Conservation (phyloP, 2,888 invertebrate genomes). For the Euplexia lucipara region DNA sequence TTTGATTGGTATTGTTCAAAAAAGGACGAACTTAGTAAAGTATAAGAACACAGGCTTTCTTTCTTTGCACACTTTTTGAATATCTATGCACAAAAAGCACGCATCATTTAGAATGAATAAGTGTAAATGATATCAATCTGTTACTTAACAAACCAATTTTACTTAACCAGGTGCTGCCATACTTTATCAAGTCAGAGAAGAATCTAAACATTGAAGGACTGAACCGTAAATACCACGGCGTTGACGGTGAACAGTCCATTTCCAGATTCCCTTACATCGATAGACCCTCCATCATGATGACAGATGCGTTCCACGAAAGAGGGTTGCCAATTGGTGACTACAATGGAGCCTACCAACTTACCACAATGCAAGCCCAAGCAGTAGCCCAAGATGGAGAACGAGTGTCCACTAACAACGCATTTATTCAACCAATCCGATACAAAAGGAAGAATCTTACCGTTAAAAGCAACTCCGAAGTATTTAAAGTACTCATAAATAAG, state of each 20-base stretch:
- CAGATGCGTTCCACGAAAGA: constrained; percentile 90
- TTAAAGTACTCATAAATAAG: constrained; percentile 90
- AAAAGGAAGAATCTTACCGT: constrained; percentile 88
- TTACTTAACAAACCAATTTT: constrained; percentile 10
- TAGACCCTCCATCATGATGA: constrained; percentile 87
- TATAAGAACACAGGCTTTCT: neutral
- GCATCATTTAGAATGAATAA: too few species aligned
- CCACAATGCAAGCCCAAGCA: constrained; percentile 91
- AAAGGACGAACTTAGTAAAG: neutral
- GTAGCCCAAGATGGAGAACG: constrained; percentile 90
- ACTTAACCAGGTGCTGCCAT: constrained; percentile 90
- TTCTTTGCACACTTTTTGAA: neutral
- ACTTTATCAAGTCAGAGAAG: constrained; percentile 92
- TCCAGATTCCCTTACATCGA: constrained; percentile 92
- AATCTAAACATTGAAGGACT: constrained; percentile 88
- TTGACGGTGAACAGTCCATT: constrained; percentile 91
- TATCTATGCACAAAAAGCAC: neutral
- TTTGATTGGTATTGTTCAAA: neutral
- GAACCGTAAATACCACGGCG: constrained; percentile 90
- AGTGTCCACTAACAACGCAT: constrained; percentile 92
- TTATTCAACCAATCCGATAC: constrained; percentile 92
- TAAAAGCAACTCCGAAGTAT: constrained; percentile 88
- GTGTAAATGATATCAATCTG: neutral
- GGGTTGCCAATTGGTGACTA: constrained; percentile 91
- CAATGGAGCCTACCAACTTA: constrained; percentile 89